Evolutionary conservation across 2,113 vertebrate species (phyloP), one percentile per base, ranked within the genome.

Genomic region (Zapus hudsonius): DNA sequence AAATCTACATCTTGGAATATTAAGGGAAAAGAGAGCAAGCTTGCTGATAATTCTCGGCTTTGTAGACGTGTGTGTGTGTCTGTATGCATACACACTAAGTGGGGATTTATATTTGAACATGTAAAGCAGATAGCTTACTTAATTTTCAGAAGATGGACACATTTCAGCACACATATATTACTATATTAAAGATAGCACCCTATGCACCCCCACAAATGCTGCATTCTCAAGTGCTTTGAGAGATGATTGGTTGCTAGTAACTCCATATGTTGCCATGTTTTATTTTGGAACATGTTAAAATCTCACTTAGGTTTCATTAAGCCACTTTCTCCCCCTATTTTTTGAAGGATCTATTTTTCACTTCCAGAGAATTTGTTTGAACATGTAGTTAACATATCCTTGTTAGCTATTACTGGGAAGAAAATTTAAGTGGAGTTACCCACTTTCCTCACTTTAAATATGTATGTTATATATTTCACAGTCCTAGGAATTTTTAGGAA

Each of bases 281-380:
- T 97, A 96, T 96, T 97, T 96, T 96, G 95, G 97, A 93, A 92
- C 66, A 95, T 96, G 95, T 89, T 96, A 95, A 97, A 96, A 89
- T 96, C 47, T 93, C 91, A 94, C 87, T 96, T 95, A 89, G 92
- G 63, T 95, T 96, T 94, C 95, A 97, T 96, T 97, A 97, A 96
- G 73, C 42, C 84, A 91, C 57, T 94, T 83, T 85, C n/a, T 6
- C 5, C 12, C 44, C 63, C 72, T 89, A 78, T 84, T 95, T 97
- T 94, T 96, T 94, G 76, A 96, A 92, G 92, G 74, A 33, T 88
- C 87, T 92, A 73, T 87, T 96, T 96, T 92, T 96, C 78, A n/a
- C 84, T 92, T 92, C 73, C 80, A 86, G 95, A 84, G 67, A 88
- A 95, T 89, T 95, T 92, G 47, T 91, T 94, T 95, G 69, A 93